Conservation (phyloP, 92 coral and sea anemone genomes). For the Actinernus sp. region DNA sequence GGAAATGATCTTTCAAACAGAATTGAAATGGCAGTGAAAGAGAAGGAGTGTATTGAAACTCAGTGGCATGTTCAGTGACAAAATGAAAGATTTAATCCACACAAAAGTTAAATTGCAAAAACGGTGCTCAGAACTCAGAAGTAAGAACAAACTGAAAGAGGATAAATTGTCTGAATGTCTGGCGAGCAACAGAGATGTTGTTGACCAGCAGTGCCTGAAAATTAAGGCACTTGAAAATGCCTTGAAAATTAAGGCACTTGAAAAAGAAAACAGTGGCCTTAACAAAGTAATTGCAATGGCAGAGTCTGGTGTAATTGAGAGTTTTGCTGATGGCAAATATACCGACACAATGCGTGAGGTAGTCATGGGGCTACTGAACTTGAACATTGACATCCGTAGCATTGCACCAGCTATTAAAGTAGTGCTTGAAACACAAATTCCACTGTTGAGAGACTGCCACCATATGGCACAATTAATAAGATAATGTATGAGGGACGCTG, state of each 20-base stretch:
- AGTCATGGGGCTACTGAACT: not conserved
- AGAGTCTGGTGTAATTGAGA: not conserved
- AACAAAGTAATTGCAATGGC: not conserved
- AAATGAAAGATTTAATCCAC: too few species aligned
- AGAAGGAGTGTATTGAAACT: too few species aligned
- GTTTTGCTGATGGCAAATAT: not conserved
- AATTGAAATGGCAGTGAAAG: slow-evolving; percentile 1
- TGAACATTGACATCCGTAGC: not conserved
- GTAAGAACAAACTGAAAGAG: not conserved
- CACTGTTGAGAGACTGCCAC: not conserved
- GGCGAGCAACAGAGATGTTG: not conserved
- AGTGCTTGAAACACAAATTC: slow-evolving; percentile 1
- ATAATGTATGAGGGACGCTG: slow-evolving; percentile 4
- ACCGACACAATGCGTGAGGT: not conserved
- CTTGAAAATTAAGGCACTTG: slow-evolving; percentile 1
- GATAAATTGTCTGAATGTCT: not conserved
- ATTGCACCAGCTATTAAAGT: not conserved
- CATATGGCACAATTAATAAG: slow-evolving; percentile 11
- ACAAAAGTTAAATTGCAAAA: too few species aligned
- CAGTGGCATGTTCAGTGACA: too few species aligned
- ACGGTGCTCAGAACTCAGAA: not conserved
- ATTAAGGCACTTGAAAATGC: too few species aligned
- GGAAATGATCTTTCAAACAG: not conserved
- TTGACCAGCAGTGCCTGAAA: not conserved
- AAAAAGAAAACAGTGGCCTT: not conserved